A percentile compares a stretch with the other conserved stretches of the same genome.
phyloP scores from a whole-genome alignment of 2,797 vertebrate species.

The Ibycter americanus region DNA sequence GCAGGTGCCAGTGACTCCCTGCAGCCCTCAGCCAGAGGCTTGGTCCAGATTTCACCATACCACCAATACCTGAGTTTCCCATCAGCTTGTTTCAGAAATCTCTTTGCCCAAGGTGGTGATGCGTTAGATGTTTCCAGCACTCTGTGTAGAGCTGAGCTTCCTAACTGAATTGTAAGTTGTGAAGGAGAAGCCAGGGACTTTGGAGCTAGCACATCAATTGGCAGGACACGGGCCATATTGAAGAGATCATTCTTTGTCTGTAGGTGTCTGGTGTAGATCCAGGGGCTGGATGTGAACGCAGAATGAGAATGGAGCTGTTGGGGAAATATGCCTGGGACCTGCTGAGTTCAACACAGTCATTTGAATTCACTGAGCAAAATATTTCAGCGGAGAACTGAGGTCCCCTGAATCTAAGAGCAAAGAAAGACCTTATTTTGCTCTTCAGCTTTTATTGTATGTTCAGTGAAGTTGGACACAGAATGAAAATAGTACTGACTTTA shows the following conservation, averaged over 20 bases:
- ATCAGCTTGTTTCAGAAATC: not conserved
- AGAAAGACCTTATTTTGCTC: not conserved
- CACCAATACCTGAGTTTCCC: not conserved
- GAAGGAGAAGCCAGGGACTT: not conserved
- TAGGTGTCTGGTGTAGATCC: not conserved
- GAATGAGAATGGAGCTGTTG: not conserved
- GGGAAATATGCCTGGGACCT: not conserved
- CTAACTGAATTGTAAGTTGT: not conserved
- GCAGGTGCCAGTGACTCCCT: not conserved
- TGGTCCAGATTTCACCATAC: not conserved
- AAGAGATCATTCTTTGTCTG: not conserved
- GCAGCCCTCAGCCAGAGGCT: not conserved
- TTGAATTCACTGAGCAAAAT: not conserved
- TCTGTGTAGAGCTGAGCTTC: not conserved
- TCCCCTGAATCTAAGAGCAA: not conserved
- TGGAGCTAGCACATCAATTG: not conserved
- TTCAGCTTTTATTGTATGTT: not conserved
- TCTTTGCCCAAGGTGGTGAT: not conserved
- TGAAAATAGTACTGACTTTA: not conserved
- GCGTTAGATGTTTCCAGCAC: not conserved
- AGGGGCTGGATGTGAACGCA: not conserved
- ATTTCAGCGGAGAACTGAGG: not conserved
- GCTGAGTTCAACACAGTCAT: not conserved
- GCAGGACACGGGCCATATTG: rapidly evolving
- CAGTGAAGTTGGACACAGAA: not conserved